phyloP scores from a whole-genome alignment of 2,888 invertebrate genomes.

The Xestia xanthographa region DNA sequence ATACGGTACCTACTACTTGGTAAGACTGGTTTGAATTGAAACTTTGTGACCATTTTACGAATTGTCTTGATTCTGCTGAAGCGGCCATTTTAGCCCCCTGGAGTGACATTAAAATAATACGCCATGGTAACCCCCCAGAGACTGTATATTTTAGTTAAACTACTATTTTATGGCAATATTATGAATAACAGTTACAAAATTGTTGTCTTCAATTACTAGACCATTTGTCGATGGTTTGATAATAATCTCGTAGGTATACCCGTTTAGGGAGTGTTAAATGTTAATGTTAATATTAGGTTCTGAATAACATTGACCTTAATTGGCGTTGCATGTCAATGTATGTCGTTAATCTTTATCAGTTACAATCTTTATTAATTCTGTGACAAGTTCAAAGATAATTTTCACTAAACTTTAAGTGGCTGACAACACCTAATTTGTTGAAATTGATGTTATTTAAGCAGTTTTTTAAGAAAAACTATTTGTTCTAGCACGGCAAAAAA shows the following conservation, averaged over 20 bases:
- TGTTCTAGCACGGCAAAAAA: too few species aligned
- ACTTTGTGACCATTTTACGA: too few species aligned
- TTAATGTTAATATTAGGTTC: conserved; percentile 38
- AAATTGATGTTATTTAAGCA: too few species aligned
- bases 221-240: conserved; percentile 18
- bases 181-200: conserved; percentile 39
- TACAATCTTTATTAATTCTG: conserved; percentile 55
- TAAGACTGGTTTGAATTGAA: too few species aligned
- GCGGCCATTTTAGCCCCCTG: too few species aligned
- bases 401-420: conserved; percentile 13
- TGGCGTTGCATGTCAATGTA: conserved; percentile 33
- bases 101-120: neutral
- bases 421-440: too few species aligned
- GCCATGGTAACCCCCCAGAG: neutral
- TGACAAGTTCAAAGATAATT: conserved; percentile 39
- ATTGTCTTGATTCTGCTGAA: too few species aligned
- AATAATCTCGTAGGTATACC: conserved; percentile 14
- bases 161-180: conserved; percentile 37
- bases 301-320: conserved; percentile 48
- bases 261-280: conserved; percentile 49
- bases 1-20: too few species aligned
- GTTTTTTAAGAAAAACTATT: too few species aligned
- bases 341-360: conserved; percentile 42
- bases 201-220: conserved; percentile 29
- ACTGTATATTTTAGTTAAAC: conserved; percentile 25